Percentiles rank a stretch among this genome's conserved stretches.
Conservation (phyloP, 2,113 vertebrate genomes). For the Ancistrus triradiatus region DNA sequence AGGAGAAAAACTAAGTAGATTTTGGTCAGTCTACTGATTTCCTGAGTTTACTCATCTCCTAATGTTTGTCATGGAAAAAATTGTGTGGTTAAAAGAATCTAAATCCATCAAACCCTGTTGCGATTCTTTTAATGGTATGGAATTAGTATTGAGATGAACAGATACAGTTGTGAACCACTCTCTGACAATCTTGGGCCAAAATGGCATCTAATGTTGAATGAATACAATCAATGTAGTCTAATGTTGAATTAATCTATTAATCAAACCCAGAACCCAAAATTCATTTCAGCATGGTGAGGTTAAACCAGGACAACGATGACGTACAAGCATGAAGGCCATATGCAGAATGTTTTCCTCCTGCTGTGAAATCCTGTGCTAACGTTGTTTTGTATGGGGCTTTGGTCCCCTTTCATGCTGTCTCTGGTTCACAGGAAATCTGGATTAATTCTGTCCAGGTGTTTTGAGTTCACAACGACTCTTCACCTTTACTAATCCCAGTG, state of each 20-base stretch:
- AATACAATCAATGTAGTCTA: no score
- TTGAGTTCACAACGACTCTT: background rate
- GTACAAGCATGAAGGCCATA: background rate
- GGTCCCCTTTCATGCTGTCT: background rate
- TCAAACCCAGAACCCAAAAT: background rate
- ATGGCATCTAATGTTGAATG: no score
- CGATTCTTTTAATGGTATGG: no score
- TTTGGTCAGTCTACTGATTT: no score
- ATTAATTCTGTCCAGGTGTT: constrained; percentile 30
- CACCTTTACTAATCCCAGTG: constrained; percentile 46
- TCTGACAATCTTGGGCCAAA: no score
- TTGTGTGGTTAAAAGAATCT: no score
- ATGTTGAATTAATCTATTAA: background rate
- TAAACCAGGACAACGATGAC: constrained; percentile 5
- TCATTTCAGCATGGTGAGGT: background rate
- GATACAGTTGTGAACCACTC: no score
- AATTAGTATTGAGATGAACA: no score
- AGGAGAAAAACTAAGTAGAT: no score
- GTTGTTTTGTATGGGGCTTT: constrained; percentile 24
- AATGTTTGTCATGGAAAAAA: no score
- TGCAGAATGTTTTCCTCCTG: constrained; percentile 2
- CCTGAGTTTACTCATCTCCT: no score
- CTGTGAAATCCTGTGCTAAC: constrained; percentile 13
- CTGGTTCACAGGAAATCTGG: background rate
- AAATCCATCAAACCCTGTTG: no score